A percentile compares a stretch with the other conserved stretches of the same genome.
Conservation (phyloP, 2,113 vertebrate species). For the Petrocephalus microphthalmus region DNA sequence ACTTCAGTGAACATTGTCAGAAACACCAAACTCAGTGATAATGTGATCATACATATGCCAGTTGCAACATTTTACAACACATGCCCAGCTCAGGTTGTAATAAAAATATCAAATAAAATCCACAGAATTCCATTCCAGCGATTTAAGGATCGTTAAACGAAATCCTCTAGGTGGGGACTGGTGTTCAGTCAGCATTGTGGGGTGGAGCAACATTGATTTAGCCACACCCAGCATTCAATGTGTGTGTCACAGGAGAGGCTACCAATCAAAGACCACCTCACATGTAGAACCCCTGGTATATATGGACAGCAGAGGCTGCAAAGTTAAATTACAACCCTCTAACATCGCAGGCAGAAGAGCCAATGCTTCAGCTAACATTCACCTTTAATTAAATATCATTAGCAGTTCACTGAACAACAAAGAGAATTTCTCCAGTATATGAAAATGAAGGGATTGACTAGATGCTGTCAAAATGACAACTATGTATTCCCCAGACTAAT, state of each 20-base stretch:
- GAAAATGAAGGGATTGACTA: background rate
- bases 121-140: background rate
- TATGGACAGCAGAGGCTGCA: background rate
- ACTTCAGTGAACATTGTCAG: background rate
- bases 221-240: background rate
- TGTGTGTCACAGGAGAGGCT: background rate
- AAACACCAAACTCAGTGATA: background rate
- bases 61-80: background rate
- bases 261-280: background rate
- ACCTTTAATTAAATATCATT: background rate
- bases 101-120: slow-evolving; percentile 21
- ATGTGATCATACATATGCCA: background rate
- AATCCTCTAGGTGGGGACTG: background rate
- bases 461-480: background rate
- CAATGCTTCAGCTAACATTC: background rate
- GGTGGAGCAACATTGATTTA: background rate
- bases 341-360: background rate
- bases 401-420: background rate
- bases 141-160: background rate
- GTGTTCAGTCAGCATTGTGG: background rate
- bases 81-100: slow-evolving; percentile 15
- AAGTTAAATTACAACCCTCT: background rate
- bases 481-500: background rate
- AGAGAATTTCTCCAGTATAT: background rate
- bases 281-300: background rate